Percentiles rank a stretch among this genome's conserved stretches.
Conservation (phyloP, 2,797 vertebrate genomes). For the Florisuga fusca region DNA sequence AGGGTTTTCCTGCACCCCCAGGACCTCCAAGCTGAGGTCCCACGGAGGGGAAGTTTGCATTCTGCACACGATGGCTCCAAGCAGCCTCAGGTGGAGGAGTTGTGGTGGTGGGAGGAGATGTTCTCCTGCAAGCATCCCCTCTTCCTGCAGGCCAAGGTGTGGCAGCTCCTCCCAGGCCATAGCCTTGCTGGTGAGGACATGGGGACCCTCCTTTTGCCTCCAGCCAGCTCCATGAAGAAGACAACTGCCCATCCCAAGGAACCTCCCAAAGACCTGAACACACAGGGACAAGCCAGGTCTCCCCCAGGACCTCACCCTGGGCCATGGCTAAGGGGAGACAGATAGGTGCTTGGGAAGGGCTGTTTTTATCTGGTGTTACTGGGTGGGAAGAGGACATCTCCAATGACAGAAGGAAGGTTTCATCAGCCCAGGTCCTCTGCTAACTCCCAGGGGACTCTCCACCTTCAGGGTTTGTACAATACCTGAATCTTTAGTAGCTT, state of each 20-base stretch:
- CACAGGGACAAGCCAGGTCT: fast-evolving
- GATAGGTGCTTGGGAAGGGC: fast-evolving
- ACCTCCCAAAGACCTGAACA: not conserved
- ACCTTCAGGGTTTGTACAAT: not conserved
- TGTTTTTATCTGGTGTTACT: not conserved
- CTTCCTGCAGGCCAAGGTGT: not conserved
- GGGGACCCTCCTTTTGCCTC: not conserved
- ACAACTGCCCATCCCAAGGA: not conserved
- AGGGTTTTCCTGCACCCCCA: not conserved
- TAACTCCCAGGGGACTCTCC: not conserved
- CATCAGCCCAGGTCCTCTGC: not conserved
- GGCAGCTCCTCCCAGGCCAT: not conserved
- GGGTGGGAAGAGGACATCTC: not conserved
- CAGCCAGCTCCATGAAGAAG: not conserved
- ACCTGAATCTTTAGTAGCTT: not conserved
- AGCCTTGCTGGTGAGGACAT: not conserved
- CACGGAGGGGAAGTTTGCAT: not conserved
- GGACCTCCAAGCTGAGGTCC: not conserved
- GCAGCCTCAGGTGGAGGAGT: not conserved
- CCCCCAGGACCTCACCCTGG: not conserved
- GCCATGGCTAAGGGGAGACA: not conserved
- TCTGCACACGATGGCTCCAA: not conserved
- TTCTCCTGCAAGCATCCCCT: not conserved
- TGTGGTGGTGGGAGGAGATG: not conserved
- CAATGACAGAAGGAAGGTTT: not conserved